Evolutionary conservation across 1,140 invertebrate species (phyloP).

Genomic region (Subanguina moxae): DNA sequence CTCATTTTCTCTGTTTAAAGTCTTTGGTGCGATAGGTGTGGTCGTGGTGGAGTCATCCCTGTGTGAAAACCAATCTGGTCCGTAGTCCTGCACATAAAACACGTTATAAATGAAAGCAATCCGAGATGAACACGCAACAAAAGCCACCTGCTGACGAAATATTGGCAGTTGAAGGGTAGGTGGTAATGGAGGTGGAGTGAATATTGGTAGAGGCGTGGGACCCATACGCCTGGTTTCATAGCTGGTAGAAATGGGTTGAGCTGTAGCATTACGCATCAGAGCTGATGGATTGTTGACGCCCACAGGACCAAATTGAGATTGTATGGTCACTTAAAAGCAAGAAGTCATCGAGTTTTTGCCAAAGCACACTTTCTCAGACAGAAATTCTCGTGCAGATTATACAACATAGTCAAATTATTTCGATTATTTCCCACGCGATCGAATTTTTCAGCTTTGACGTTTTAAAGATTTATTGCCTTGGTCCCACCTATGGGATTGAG

Average conservation of each 20-base stretch:
- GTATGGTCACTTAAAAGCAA: slow-evolving; percentile 21
- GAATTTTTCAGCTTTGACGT: no score
- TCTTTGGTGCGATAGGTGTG: not conserved
- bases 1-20: not conserved
- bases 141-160: slow-evolving; percentile 19
- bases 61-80: slow-evolving; percentile 23
- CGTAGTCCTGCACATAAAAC: slow-evolving; percentile 20
- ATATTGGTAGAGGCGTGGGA: slow-evolving; percentile 38
- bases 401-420: no score
- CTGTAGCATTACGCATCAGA: slow-evolving; percentile 47
- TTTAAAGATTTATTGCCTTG: no score
- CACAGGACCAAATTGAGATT: slow-evolving; percentile 45
- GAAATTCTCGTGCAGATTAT: no score
- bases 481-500: no score
- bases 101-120: not conserved
- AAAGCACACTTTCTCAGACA: no score
- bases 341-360: not conserved
- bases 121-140: no score
- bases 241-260: not conserved
- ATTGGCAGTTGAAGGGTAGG: slow-evolving; percentile 11
- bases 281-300: slow-evolving; percentile 57
- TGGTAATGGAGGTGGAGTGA: slow-evolving; percentile 25
- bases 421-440: no score
- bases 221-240: slow-evolving; percentile 52
- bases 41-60: not conserved